Conservation (phyloP, 2,797 vertebrate genomes). For the Simalia tracyae region DNA sequence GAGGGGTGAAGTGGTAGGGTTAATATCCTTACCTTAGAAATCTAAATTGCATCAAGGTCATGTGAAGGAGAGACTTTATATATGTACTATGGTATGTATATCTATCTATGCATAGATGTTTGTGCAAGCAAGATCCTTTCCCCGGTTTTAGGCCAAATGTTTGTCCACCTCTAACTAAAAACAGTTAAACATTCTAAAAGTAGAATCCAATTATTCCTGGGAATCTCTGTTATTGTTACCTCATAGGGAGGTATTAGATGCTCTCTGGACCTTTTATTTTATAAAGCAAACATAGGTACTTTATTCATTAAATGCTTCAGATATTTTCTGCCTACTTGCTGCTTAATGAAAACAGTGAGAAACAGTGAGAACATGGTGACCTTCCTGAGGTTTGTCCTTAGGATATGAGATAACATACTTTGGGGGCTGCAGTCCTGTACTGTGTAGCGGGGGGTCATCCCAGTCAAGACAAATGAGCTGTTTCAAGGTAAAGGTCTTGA, state of each 20-base stretch:
- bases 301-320: slow-evolving; percentile 26
- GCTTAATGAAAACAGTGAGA: slow-evolving; percentile 11
- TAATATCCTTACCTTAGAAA: not conserved
- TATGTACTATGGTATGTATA: not conserved
- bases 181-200: not conserved
- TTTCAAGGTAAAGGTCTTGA: slow-evolving; percentile 19
- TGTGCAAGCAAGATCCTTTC: not conserved
- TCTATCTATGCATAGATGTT: not conserved
- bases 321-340: not conserved
- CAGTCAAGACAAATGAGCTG: not conserved
- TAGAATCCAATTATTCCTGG: not conserved
- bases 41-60: not conserved
- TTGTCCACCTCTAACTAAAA: not conserved
- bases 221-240: not conserved
- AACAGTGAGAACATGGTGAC: slow-evolving; percentile 63
- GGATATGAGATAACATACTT: slow-evolving; percentile 64
- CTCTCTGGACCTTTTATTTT: not conserved
- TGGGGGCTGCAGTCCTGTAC: not conserved
- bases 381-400: slow-evolving; percentile 50
- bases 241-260: not conserved
- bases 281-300: slow-evolving; percentile 1
- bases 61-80: not conserved
- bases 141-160: not conserved
- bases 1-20: not conserved
- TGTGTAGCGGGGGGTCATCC: not conserved